phyloP scores from a whole-genome alignment of 2,888 invertebrate genomes.

The Amphipoea oculea region DNA sequence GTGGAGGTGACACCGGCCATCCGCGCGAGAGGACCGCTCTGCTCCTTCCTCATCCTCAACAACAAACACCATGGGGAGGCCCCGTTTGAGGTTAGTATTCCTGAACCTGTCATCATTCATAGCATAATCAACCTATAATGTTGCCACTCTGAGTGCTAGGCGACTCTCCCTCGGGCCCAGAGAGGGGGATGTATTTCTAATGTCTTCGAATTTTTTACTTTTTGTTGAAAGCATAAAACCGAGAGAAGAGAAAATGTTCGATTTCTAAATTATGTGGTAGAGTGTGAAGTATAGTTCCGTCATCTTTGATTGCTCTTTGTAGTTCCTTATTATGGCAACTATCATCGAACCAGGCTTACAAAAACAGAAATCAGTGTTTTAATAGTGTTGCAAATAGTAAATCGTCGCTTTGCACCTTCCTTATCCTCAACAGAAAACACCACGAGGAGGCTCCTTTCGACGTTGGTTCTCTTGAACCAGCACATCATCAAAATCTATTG shows the following conservation, averaged over 20 bases:
- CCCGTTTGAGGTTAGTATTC: constrained; percentile 94
- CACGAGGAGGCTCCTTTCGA: background rate
- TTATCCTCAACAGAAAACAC: background rate
- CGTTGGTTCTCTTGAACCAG: background rate
- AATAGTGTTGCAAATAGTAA: background rate
- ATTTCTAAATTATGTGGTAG: background rate
- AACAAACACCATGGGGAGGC: constrained; percentile 98
- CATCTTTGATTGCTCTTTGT: background rate
- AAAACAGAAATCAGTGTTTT: background rate
- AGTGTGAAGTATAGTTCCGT: background rate
- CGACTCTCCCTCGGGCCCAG: background rate
- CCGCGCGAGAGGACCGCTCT: constrained; percentile 95
- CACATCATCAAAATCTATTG: background rate
- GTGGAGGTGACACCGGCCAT: constrained; percentile 98
- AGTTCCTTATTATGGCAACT: background rate
- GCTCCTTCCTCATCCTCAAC: constrained; percentile 97
- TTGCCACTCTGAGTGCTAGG: background rate
- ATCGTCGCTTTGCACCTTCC: background rate
- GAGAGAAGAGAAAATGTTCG: too few relatives aligned
- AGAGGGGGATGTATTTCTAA: background rate
- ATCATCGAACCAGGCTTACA: background rate
- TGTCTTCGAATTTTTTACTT: background rate
- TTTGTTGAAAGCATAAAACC: background rate
- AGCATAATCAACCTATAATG: background rate
- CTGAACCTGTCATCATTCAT: background rate